Base-by-base conservation (phyloP, 2,797 vertebrate species). In the Pseudochirops cupreus region DNA sequence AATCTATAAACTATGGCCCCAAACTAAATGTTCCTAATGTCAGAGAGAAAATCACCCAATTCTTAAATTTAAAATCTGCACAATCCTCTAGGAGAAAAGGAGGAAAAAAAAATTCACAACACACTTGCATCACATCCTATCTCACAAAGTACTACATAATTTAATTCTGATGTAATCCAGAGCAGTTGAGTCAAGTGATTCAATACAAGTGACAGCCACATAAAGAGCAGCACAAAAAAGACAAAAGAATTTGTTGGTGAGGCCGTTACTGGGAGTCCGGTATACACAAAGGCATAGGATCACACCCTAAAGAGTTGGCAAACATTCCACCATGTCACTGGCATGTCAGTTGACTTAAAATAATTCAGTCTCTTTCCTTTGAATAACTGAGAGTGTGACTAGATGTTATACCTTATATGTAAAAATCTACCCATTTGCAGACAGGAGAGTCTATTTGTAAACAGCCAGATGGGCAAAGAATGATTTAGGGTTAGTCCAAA, bases 141-240 rank as follows among this genome's bases (percentile, higher is more conserved):
- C 7, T 91, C 39, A 92, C 57, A 56, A 74, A 50, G 11, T 93
- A 55, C 14, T 87, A 93, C 31, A 50, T n/a, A 52, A 90, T 21
- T 13, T 50, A 67, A 57, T 87, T 82, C 50, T 92, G 92, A 91
- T 13, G 55, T 50, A 90, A 56, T n/a, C 5, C 21, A n/a, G 7
- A 28, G 74, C 29, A 87, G 39, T 90, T 67, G n/a, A 56, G 53
- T 29, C 53, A 93, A 55, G 62, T 7, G 26, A 56, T 92, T 74
- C 91, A 82, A 67, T 52, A 91, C 13, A 39, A 14, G 91, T 74
- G 89, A 39, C 54, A 74, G 55, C 74, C 74, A 87, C 87, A 74
- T 74, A 93, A 93, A 95, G 55, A 90, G 33, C 82, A 57, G 92
- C 90, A 87, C 74, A 87, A 87, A 50, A 50, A 87, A 87, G 74